Base-by-base conservation (phyloP, 1,140 invertebrate species). In the Aleiodes sp. region DNA sequence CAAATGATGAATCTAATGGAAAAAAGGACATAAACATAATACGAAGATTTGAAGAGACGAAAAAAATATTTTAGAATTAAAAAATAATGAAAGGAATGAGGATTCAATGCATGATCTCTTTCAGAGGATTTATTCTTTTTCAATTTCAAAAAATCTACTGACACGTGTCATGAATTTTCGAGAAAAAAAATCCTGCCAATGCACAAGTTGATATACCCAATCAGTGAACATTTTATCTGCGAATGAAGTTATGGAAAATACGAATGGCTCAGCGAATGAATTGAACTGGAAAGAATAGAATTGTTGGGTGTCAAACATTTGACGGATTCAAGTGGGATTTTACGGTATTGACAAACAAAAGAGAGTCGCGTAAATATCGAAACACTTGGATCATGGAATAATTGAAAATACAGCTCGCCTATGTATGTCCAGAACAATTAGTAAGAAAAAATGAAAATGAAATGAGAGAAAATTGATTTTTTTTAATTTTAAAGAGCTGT, bases 1-100 rank as follows among this genome's bases (percentile, higher is more conserved):
- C 72, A 64, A 56, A 71, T 56, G 66, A 29, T 56, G 68, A 39
- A 64, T 60, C 59, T 64, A n/a, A 63, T 24, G 63, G 64, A n/a
- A 35, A 61, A 35, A 56, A 33, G 1, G 46, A 9, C 12, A 12
- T 3, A 43, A 19, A 19, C n/a, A 46, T 46, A 4, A n/a, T 46
- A 19, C 16, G 14, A 21, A 19, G 24, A 19, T 46, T 46, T n/a
- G 41, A 16, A n/a, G 16, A 6, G 2, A 19, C 4, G 41, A n/a
- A 19, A 19, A 24, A 16, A 8, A n/a, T n/a, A n/a, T n/a, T n/a
- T n/a, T n/a, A n/a, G n/a, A n/a, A n/a, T n/a, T n/a, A n/a, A n/a
- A n/a, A n/a, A n/a, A n/a, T n/a, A n/a, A n/a, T n/a, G n/a, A n/a
- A n/a, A n/a, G n/a, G n/a, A n/a, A n/a, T n/a, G n/a, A n/a, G n/a